Percentiles rank a stretch among this genome's conserved stretches.
Conservation (phyloP, 2,888 invertebrate species). For the Volucella inanis region DNA sequence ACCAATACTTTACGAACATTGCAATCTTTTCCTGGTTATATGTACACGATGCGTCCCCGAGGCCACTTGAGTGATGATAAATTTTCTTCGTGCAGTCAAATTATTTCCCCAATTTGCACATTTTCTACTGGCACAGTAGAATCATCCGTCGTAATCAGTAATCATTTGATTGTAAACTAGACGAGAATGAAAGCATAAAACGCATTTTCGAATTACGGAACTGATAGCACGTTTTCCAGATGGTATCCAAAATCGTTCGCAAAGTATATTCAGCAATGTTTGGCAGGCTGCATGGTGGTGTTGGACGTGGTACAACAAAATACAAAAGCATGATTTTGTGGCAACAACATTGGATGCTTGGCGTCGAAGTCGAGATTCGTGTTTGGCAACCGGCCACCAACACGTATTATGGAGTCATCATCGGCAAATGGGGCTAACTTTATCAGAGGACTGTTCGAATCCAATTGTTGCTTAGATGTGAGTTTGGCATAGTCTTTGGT, state of each 20-base stretch:
- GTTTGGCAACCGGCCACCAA: neutral
- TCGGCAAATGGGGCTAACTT: neutral
- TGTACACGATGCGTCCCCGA: neutral
- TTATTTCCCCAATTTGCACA: too few species aligned
- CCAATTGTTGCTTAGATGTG: neutral
- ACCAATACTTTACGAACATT: neutral
- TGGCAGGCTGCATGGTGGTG: neutral
- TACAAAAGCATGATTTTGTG: neutral
- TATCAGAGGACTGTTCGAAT: slow-evolving; percentile 6
- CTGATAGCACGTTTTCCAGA: neutral
- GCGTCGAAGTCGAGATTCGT: neutral
- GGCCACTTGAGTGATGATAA: too few species aligned
- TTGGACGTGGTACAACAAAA: neutral
- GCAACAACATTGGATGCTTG: neutral
- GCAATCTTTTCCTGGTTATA: neutral
- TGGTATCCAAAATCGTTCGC: slow-evolving; percentile 6
- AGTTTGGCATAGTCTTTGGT: neutral
- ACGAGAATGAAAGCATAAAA: slow-evolving; percentile 1
- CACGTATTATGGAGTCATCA: neutral
- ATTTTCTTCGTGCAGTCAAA: too few species aligned
- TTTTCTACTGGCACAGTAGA: too few species aligned
- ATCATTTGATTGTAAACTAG: neutral
- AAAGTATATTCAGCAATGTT: neutral
- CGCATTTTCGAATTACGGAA: neutral
- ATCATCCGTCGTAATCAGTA: neutral